Conservation (phyloP, 2,797 vertebrate genomes). For the Acrossocheilus wenchowensis region DNA sequence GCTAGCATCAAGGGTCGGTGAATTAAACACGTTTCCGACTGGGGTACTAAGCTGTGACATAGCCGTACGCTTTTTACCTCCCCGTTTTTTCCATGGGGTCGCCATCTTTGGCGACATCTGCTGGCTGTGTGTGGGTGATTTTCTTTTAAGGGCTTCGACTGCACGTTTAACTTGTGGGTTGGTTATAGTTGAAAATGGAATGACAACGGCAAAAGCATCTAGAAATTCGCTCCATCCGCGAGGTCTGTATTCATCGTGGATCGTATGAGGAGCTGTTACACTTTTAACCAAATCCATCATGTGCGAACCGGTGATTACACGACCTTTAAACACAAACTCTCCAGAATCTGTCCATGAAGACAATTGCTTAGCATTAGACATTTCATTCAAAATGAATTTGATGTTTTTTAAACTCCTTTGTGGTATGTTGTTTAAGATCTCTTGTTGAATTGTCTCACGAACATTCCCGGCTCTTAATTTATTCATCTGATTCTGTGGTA, state of each 20-base stretch:
- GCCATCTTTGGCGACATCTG: no score
- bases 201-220: neutral
- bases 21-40: no score
- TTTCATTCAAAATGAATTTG: conserved; percentile 1
- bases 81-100: no score
- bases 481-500: neutral
- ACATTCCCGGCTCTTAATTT: neutral
- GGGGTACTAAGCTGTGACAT: no score
- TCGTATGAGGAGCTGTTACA: neutral
- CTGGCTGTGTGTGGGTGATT: no score
- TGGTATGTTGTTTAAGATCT: neutral
- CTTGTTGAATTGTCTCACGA: neutral
- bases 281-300: conserved; percentile 22
- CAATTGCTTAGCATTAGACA: neutral
- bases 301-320: neutral
- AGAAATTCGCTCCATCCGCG: neutral
- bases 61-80: neutral
- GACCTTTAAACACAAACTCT: no score
- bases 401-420: neutral
- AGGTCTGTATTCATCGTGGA: neutral
- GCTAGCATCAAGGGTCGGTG: no score
- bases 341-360: neutral
- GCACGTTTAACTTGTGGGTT: neutral
- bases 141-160: neutral
- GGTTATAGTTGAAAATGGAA: neutral